Base-by-base conservation (phyloP, 64 coral and sea anemone genomes). In the Dendronephthya gigantea region DNA sequence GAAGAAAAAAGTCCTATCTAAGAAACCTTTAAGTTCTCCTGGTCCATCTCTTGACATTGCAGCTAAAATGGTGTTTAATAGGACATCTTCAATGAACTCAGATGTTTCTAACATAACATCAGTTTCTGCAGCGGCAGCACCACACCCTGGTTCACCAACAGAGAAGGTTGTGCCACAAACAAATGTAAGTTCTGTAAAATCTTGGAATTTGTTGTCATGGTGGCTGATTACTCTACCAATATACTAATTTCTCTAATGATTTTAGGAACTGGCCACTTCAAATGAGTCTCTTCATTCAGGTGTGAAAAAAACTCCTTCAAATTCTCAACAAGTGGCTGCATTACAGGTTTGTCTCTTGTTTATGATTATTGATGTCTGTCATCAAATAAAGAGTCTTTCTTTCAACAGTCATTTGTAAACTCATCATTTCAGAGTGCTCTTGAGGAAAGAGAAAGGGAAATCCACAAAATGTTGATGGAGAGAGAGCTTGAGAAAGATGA, bases 361-460 rank as follows among this genome's bases (percentile, higher is more conserved):
- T 66, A 66, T 22, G 58, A 66, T 17, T 66, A 66, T 22, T 66
- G 58, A 66, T 15, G 6, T n/a, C 22, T 22, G 6, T 66, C 22
- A 66, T 5, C 19, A 45, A 45, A 45, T n/a, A n/a, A n/a, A n/a
- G n/a, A n/a, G n/a, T n/a, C n/a, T n/a, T n/a, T n/a, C n/a, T n/a
- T n/a, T n/a, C n/a, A n/a, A n/a, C n/a, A n/a, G n/a, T n/a, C n/a
- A n/a, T n/a, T n/a, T n/a, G n/a, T n/a, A n/a, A n/a, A n/a, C n/a
- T n/a, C n/a, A n/a, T n/a, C n/a, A n/a, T 62, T 62, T n/a, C 17
- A 79, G 72, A 79, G 72, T 79, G 72, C 72, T 8, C 72, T 79
- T 0, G 72, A 79, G 17, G 72, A 79, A 29, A 8, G 72, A 79
- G 72, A 79, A 79, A 30, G 72, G 36, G 72, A 79, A 34, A 79